phyloP scores from a whole-genome alignment of 2,797 vertebrate species.

The Hapalemur alaotrensis region DNA sequence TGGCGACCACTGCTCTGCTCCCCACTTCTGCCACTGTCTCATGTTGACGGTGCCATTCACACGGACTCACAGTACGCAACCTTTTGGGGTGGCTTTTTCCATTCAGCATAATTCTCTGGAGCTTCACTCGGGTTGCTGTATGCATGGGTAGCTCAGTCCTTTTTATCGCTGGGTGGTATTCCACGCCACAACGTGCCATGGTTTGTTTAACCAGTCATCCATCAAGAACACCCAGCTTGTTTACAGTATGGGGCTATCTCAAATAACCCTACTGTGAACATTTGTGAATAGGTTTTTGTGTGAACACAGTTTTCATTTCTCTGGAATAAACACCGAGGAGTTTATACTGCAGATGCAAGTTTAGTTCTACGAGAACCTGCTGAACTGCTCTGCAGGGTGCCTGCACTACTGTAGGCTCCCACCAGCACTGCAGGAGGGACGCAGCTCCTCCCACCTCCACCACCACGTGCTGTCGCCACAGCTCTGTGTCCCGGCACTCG shows the following conservation, averaged over 20 bases:
- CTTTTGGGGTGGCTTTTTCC: not conserved
- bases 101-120: not conserved
- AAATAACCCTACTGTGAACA: not conserved
- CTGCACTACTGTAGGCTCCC: not conserved
- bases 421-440: not conserved
- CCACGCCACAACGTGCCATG: not conserved
- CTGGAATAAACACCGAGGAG: not conserved
- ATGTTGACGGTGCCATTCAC: not conserved
- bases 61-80: not conserved
- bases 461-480: not conserved
- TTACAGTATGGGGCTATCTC: not conserved
- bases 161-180: not conserved
- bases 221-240: not conserved
- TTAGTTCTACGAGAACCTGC: not conserved
- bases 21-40: not conserved
- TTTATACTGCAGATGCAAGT: not conserved
- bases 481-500: not conserved
- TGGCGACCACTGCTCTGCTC: not conserved
- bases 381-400: not conserved
- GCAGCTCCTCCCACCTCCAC: not conserved
- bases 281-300: not conserved
- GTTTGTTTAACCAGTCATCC: not conserved
- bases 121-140: not conserved
- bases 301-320: conserved; percentile 1
- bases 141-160: not conserved